Percentiles rank a stretch among this genome's conserved stretches.
These are phyloP conservation scores for Trichogramma dendrolimi DNA, from an alignment of 2,888 invertebrate genomes.

Conservation along the genomic window DNA sequence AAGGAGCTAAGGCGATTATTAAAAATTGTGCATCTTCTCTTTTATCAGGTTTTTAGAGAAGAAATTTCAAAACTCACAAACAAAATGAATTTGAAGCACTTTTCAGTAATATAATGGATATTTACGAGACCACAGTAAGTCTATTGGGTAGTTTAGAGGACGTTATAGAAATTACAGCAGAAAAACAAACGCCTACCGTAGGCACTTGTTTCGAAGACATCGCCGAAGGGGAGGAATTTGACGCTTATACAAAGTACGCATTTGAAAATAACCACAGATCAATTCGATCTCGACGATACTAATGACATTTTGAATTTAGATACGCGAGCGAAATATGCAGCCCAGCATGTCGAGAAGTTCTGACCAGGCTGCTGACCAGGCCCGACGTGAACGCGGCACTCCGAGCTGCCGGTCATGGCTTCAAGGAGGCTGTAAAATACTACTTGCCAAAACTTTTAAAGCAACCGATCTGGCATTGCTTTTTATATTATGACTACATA, in stretches of 20 bases:
- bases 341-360: conserved; percentile 71
- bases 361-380: conserved; percentile 72
- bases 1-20: neutral
- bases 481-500: conserved; percentile 90
- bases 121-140: conserved; percentile 91
- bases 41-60: conserved; percentile 75
- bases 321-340: conserved; percentile 88
- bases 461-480: conserved; percentile 88
- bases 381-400: conserved; percentile 69
- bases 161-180: conserved; percentile 93
- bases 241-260: conserved; percentile 73
- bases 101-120: conserved; percentile 94
- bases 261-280: neutral
- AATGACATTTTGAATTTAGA: conserved; percentile 44
- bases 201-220: conserved; percentile 94
- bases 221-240: conserved; percentile 89
- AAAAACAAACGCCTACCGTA: conserved; percentile 83
- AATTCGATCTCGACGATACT: conserved; percentile 2
- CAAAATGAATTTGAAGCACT: conserved; percentile 78
- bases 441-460: conserved; percentile 87
- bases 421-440: conserved; percentile 90
- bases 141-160: conserved; percentile 92
- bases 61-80: conserved; percentile 69
- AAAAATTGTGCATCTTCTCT: conserved; percentile 6
- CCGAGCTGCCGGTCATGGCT: conserved; percentile 85